Conservation (phyloP, 2,888 invertebrate species). For the Chromoteleia sp. region DNA sequence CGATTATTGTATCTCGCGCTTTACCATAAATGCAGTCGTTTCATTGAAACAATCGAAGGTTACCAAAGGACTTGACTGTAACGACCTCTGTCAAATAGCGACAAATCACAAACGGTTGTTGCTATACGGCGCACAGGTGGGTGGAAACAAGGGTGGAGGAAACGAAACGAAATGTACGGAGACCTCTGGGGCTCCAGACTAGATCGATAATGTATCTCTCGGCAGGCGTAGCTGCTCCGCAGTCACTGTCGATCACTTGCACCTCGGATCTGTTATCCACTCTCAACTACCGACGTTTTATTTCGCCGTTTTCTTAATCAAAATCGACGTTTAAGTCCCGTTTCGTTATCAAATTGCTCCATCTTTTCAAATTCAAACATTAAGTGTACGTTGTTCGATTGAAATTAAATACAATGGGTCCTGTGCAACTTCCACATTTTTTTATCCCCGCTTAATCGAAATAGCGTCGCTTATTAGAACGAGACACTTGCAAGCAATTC, state of each 20-base stretch:
- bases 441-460: too few species aligned
- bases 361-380: background rate
- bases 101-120: slow-evolving; percentile 71
- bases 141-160: slow-evolving; percentile 77
- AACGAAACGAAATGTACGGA: slow-evolving; percentile 70
- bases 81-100: slow-evolving; percentile 53
- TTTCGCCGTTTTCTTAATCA: background rate
- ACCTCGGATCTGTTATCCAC: slow-evolving; percentile 38
- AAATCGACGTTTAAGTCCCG: background rate
- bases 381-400: too few species aligned
- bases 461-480: too few species aligned
- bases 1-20: slow-evolving; percentile 9
- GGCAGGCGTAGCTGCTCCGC: slow-evolving; percentile 77
- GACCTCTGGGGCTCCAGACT: slow-evolving; percentile 78
- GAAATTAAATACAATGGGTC: too few species aligned
- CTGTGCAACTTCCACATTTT: too few species aligned
- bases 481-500: too few species aligned
- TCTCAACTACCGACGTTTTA: background rate
- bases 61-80: slow-evolving; percentile 27
- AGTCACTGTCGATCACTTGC: slow-evolving; percentile 75
- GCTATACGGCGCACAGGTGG: slow-evolving; percentile 80
- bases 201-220: slow-evolving; percentile 83
- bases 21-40: slow-evolving; percentile 2
- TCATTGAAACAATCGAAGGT: slow-evolving; percentile 15
- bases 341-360: background rate